phyloP scores from a whole-genome alignment of 2,113 vertebrate genomes.

The Ageneiosus marmoratus region DNA sequence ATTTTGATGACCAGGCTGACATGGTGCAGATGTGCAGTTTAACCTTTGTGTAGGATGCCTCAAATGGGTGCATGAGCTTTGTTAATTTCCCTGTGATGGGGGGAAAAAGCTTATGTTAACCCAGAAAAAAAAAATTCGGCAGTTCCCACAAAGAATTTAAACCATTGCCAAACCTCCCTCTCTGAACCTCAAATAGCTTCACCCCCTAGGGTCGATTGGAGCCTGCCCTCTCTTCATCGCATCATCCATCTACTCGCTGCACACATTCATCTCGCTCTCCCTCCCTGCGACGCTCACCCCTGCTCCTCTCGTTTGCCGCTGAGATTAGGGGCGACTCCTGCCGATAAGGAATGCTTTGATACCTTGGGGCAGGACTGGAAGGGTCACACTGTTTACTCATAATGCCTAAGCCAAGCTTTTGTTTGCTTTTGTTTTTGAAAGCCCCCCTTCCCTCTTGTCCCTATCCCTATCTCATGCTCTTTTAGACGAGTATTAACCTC shows the following conservation, averaged over 20 bases:
- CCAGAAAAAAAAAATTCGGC: not conserved
- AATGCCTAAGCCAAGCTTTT: conserved; percentile 47
- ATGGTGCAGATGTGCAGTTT: not conserved
- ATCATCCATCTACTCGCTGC: conserved; percentile 50
- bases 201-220: conserved; percentile 45
- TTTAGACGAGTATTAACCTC: conserved; percentile 11
- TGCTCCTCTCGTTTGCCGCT: conserved; percentile 59
- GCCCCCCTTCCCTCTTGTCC: conserved; percentile 9
- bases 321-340: conserved; percentile 62
- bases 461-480: conserved; percentile 20
- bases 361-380: conserved; percentile 21
- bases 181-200: conserved; percentile 40
- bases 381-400: conserved; percentile 40
- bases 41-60: not conserved
- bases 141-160: conserved; percentile 32
- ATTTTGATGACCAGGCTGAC: not conserved
- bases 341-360: conserved; percentile 67
- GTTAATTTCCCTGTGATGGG: not conserved
- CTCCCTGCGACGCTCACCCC: conserved; percentile 42
- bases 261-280: conserved; percentile 49
- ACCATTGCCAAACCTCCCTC: conserved; percentile 24
- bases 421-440: conserved; percentile 32
- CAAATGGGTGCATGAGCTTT: not conserved
- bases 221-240: conserved; percentile 47
- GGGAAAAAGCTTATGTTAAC: not conserved